A percentile compares a stretch with the other conserved stretches of the same genome.
These are phyloP conservation scores for Agrochola litura DNA, from an alignment of 2,888 invertebrate species.

Conservation along the genomic window DNA sequence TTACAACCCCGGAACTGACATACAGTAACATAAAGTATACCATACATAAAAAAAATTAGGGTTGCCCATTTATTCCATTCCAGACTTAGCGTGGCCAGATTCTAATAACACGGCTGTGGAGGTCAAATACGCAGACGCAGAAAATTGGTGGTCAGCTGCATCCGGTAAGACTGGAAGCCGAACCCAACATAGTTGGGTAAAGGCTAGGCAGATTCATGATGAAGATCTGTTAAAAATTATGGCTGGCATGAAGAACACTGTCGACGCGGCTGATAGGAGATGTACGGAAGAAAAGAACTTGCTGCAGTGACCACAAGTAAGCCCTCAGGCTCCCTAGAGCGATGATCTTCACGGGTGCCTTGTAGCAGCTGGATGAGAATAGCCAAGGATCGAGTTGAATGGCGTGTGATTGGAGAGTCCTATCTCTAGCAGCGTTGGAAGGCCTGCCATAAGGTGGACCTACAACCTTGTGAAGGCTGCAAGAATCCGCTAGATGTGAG, in stretches of 20 bases:
- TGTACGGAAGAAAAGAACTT: not conserved
- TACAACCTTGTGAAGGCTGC: no score
- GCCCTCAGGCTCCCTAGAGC: not conserved
- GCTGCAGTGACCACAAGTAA: not conserved
- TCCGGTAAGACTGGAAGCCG: not conserved
- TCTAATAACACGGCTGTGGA: not conserved
- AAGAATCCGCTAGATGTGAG: no score
- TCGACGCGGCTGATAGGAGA: not conserved
- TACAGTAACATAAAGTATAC: no score
- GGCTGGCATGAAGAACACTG: not conserved
- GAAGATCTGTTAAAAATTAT: not conserved
- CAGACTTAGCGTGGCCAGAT: no score
- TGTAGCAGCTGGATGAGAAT: not conserved
- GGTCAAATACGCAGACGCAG: not conserved
- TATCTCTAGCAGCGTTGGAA: not conserved
- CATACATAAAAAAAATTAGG: no score
- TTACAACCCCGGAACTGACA: no score
- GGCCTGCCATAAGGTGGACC: no score
- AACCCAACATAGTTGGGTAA: not conserved
- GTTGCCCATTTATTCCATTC: no score
- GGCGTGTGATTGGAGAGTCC: not conserved
- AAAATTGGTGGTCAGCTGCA: not conserved
- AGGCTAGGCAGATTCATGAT: not conserved
- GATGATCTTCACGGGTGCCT: not conserved
- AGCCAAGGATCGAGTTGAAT: not conserved